These are phyloP conservation scores for Plestiodon gilberti DNA, from an alignment of 2,113 vertebrate genomes.

Conservation along the genomic window DNA sequence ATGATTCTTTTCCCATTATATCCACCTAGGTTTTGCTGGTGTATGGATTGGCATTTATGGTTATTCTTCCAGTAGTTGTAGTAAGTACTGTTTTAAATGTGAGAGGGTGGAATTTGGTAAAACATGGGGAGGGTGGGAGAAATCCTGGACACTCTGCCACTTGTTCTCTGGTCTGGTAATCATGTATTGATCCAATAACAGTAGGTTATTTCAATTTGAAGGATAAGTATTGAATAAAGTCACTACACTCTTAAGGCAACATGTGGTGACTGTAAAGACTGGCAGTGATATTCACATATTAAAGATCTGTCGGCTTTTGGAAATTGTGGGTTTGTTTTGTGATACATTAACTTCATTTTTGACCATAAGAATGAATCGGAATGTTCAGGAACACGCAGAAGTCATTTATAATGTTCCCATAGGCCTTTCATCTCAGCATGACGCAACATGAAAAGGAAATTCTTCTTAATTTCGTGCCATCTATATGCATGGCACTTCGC, in stretches of 20 bases:
- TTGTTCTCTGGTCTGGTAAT: not conserved
- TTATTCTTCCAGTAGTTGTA: constrained; percentile 98
- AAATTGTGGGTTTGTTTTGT: not conserved
- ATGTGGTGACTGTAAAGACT: not conserved
- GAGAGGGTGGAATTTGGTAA: not conserved
- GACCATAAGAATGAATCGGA: not conserved
- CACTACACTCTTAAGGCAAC: too few species aligned
- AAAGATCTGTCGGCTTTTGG: not conserved
- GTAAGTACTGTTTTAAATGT: constrained; percentile 76
- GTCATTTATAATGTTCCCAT: not conserved
- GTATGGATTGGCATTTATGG: constrained; percentile 98
- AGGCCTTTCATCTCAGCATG: not conserved
- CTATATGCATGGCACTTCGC: too few species aligned
- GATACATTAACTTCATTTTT: not conserved
- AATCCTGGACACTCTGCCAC: not conserved
- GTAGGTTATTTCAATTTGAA: not conserved
- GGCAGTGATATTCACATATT: not conserved
- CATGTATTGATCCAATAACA: not conserved
- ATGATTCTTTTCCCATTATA: not conserved
- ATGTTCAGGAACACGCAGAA: not conserved
- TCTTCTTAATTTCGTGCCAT: too few species aligned
- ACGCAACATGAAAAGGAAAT: not conserved
- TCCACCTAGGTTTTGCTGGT: constrained; percentile 90
- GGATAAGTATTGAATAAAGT: not conserved
- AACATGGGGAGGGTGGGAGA: not conserved